phyloP scores from a whole-genome alignment of 2,797 vertebrate species.

The Hypotaenidia okinawae region DNA sequence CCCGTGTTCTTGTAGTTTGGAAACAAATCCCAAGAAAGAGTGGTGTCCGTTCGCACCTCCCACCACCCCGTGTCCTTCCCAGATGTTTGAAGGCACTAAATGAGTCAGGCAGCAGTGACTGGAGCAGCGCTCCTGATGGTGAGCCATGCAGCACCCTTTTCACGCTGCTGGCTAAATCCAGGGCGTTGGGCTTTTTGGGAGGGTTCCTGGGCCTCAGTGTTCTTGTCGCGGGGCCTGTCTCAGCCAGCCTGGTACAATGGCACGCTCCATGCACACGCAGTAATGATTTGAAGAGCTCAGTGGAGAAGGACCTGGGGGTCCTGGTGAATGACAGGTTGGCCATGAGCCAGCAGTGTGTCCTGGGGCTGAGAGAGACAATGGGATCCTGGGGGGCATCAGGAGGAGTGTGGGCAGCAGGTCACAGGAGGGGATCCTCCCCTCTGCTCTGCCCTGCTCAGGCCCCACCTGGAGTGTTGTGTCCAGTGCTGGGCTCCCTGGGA shows the following conservation, averaged over 20 bases:
- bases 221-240: not conserved
- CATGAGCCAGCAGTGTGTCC: too few species aligned
- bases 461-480: too few species aligned
- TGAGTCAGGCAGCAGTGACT: not conserved
- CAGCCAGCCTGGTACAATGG: not conserved
- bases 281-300: too few species aligned
- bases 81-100: not conserved
- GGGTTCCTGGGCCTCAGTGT: not conserved
- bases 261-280: not conserved
- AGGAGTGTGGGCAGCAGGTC: too few species aligned
- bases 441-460: too few species aligned
- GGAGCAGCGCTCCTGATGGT: not conserved
- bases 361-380: too few species aligned
- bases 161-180: not conserved
- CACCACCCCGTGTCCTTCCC: not conserved
- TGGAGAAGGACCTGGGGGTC: too few species aligned
- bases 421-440: too few species aligned
- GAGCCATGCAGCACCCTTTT: not conserved
- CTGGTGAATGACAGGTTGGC: too few species aligned
- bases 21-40: not conserved
- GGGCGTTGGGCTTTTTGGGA: not conserved
- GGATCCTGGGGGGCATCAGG: too few species aligned
- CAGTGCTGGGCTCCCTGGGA: too few species aligned
- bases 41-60: not conserved
- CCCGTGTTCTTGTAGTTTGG: not conserved